These are phyloP conservation scores for Rhineura floridana DNA, from an alignment of 2,113 vertebrate species.

Conservation along the genomic window DNA sequence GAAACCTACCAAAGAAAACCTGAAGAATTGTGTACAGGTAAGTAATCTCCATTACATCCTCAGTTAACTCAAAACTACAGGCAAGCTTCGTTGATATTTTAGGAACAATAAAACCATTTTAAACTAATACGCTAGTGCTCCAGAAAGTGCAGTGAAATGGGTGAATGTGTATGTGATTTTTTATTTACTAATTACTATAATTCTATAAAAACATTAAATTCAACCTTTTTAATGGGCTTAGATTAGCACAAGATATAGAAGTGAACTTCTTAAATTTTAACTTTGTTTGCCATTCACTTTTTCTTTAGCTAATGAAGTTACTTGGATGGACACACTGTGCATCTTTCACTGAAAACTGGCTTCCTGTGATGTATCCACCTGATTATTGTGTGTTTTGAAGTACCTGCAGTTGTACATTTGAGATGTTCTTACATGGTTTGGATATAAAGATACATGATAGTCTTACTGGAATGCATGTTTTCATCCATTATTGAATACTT, in stretches of 20 bases:
- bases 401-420: constrained; percentile 58
- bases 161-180: not conserved
- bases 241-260: not conserved
- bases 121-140: no score
- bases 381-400: constrained; percentile 92
- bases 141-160: not conserved
- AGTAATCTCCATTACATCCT: constrained; percentile 8
- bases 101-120: not conserved
- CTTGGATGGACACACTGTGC: constrained; percentile 94
- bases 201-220: not conserved
- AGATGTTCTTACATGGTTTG: constrained; percentile 72
- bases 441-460: constrained; percentile 67
- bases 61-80: not conserved
- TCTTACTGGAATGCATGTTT: constrained; percentile 81
- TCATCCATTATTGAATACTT: constrained; percentile 73
- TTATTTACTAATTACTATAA: not conserved
- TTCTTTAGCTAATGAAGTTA: constrained; percentile 89
- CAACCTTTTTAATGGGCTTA: not conserved
- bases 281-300: constrained; percentile 8
- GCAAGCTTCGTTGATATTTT: not conserved
- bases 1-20: constrained; percentile 95
- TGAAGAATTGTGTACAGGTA: constrained; percentile 97
- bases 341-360: constrained; percentile 93
- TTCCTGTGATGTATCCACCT: constrained; percentile 94
- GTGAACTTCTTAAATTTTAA: not conserved